Percentiles rank a stretch among this genome's conserved stretches.
These are phyloP conservation scores for Podotricha telesiphe DNA, from an alignment of 2,888 invertebrate species.

Conservation along the genomic window DNA sequence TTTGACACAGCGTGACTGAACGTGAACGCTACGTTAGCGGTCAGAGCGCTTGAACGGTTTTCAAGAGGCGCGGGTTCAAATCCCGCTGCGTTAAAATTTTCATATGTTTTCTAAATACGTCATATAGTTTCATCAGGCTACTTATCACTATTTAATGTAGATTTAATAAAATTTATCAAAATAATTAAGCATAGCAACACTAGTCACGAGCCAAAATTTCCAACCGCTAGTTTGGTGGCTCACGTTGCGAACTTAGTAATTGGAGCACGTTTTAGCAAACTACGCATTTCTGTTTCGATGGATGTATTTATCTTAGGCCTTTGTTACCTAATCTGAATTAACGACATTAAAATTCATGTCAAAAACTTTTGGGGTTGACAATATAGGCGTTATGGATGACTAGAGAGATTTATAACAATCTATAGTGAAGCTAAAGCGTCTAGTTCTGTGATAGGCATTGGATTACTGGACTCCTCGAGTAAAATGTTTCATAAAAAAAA, in stretches of 20 bases:
- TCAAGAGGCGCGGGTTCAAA: too few relatives aligned
- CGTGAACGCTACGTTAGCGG: too few relatives aligned
- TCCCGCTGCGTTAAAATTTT: too few relatives aligned
- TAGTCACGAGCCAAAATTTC: constrained; percentile 23
- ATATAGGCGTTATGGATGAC: background rate
- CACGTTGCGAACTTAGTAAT: constrained; percentile 34
- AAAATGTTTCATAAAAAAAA: too few relatives aligned
- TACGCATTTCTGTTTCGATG: constrained; percentile 29
- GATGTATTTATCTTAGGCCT: constrained; percentile 27
- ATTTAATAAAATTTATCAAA: constrained; percentile 23
- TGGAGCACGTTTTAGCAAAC: constrained; percentile 30
- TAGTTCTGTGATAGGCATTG: background rate
- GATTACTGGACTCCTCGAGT: background rate
- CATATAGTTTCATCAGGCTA: background rate
- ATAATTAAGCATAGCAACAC: constrained; percentile 26
- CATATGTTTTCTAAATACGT: too few relatives aligned
- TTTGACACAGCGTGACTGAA: too few relatives aligned
- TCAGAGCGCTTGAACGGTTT: too few relatives aligned
- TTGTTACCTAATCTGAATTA: constrained; percentile 27
- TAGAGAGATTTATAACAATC: background rate
- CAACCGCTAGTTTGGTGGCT: constrained; percentile 26
- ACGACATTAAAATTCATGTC: constrained; percentile 26
- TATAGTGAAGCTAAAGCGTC: background rate
- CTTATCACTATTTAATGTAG: background rate
- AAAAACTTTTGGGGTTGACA: constrained; percentile 17